A percentile compares a stretch with the other conserved stretches of the same genome.
These are phyloP conservation scores for Dastarcus helophoroides DNA, from an alignment of 2,888 invertebrate species.

Conservation along the genomic window DNA sequence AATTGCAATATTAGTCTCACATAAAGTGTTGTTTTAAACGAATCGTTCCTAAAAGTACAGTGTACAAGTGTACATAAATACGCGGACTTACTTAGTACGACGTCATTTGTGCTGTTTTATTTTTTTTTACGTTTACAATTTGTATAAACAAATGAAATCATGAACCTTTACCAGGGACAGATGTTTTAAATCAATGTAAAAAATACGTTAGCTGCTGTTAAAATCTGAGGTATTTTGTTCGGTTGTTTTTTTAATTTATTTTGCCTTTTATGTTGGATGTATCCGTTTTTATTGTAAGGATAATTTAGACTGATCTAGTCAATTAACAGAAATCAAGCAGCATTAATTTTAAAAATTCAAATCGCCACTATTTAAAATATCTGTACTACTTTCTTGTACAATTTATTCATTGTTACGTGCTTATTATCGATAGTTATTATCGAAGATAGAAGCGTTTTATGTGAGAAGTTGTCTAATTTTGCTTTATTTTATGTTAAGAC, in stretches of 20 bases:
- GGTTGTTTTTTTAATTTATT: too few relatives aligned
- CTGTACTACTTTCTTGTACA: slow-evolving; percentile 15
- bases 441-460: too few relatives aligned
- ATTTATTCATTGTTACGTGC: slow-evolving; percentile 25
- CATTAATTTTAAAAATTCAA: slow-evolving; percentile 2
- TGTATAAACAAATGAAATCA: too few relatives aligned
- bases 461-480: too few relatives aligned
- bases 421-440: too few relatives aligned
- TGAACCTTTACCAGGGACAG: not conserved
- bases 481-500: too few relatives aligned
- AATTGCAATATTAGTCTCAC: slow-evolving; percentile 4
- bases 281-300: too few relatives aligned
- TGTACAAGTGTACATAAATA: slow-evolving; percentile 5
- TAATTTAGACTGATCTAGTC: slow-evolving; percentile 12
- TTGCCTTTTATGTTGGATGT: not conserved
- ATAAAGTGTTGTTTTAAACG: slow-evolving; percentile 11
- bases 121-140: slow-evolving; percentile 11
- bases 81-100: not conserved
- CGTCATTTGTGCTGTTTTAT: slow-evolving; percentile 18
- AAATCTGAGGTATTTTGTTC: too few relatives aligned
- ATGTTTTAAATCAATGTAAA: slow-evolving; percentile 1
- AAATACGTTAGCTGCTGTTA: not conserved
- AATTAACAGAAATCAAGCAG: slow-evolving; percentile 6
- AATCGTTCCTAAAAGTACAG: slow-evolving; percentile 28
- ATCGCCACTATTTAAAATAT: slow-evolving; percentile 16